phyloP scores from a whole-genome alignment of 1,140 invertebrate genomes.

The Drosophila tsacasi region DNA sequence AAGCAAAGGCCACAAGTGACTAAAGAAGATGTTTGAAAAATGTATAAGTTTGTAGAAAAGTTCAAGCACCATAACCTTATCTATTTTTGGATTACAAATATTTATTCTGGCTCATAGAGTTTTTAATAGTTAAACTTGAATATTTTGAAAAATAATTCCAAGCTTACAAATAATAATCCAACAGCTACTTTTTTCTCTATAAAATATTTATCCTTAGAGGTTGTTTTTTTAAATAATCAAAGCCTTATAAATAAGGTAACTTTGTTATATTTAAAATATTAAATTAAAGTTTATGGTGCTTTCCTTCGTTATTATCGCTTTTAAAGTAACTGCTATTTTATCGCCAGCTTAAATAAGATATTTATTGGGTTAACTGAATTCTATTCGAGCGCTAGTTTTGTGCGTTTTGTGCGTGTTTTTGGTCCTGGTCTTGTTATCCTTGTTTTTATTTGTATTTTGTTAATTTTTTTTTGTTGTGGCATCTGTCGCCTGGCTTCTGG shows the following conservation, averaged over 20 bases:
- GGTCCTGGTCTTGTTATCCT: conserved; percentile 53
- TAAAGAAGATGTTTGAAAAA: neutral
- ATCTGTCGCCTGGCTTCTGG: conserved; percentile 74
- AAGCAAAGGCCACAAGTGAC: neutral
- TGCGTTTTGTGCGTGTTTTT: conserved; percentile 53
- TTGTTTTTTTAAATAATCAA: neutral
- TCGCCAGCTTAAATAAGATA: neutral
- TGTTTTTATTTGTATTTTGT: conserved; percentile 52
- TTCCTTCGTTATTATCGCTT: neutral
- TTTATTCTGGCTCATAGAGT: neutral
- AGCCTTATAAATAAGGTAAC: too few relatives aligned
- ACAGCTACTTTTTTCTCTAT: neutral
- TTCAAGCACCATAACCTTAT: neutral
- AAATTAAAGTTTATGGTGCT: neutral
- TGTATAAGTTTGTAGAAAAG: neutral
- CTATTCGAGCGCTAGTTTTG: conserved; percentile 58
- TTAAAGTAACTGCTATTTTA: neutral
- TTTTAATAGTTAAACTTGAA: neutral
- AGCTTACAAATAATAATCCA: neutral
- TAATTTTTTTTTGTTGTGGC: conserved; percentile 57
- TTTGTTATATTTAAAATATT: too few relatives aligned
- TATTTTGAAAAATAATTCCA: neutral
- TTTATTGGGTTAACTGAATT: conserved; percentile 68
- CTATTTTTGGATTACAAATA: neutral
- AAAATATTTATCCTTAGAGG: neutral